Conservation (phyloP, 2,888 invertebrate genomes). For the Clepsis dumicolana region DNA sequence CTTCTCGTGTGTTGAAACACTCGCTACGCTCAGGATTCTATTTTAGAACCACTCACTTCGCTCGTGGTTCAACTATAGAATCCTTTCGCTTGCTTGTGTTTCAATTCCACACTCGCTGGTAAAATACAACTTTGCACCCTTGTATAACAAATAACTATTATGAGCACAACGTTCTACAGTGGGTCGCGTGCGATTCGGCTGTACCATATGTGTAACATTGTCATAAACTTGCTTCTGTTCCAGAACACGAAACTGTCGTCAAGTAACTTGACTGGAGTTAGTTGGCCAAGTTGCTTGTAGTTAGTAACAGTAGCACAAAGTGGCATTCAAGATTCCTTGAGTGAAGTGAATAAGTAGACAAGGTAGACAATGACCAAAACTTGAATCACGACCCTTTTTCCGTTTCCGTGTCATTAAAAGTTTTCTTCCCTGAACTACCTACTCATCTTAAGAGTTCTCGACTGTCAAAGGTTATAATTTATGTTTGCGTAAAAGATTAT, state of each 20-base stretch:
- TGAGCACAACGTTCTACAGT: too few relatives aligned
- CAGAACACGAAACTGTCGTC: background rate
- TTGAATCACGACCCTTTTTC: background rate
- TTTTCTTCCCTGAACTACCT: background rate
- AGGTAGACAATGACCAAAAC: background rate
- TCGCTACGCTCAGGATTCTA: too few relatives aligned
- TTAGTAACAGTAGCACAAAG: background rate
- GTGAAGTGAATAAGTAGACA: conserved; percentile 7
- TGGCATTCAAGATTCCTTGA: conserved; percentile 2
- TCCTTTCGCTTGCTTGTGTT: too few relatives aligned
- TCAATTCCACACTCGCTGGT: too few relatives aligned
- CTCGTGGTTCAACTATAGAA: too few relatives aligned
- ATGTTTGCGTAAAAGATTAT: too few relatives aligned
- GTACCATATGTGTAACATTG: background rate
- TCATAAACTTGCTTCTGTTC: background rate
- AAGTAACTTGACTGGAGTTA: background rate
- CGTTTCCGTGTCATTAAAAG: background rate
- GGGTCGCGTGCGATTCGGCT: too few relatives aligned
- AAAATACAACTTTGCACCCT: too few relatives aligned
- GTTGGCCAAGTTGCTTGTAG: background rate
- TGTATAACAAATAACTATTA: too few relatives aligned
- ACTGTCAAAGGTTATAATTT: background rate
- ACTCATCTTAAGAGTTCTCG: background rate
- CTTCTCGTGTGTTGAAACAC: too few relatives aligned
- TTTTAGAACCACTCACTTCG: too few relatives aligned